phyloP scores from a whole-genome alignment of 2,113 vertebrate genomes.

The Poecile atricapillus region DNA sequence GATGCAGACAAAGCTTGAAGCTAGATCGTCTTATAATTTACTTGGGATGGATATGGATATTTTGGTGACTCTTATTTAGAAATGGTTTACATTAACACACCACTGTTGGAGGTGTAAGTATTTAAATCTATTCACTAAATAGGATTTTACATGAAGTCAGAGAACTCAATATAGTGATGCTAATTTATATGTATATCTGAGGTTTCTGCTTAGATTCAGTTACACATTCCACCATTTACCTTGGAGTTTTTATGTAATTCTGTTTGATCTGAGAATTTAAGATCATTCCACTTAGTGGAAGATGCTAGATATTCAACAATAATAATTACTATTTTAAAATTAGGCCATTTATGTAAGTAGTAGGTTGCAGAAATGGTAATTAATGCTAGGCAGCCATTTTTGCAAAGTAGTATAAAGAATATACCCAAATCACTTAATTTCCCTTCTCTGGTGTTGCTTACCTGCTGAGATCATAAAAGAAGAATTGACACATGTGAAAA shows the following conservation, averaged over 20 bases:
- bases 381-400: neutral
- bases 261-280: slow-evolving; percentile 45
- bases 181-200: neutral
- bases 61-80: neutral
- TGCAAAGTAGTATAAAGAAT: neutral
- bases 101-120: neutral
- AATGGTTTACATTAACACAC: neutral
- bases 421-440: neutral
- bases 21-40: neutral
- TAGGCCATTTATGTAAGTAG: neutral
- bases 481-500: neutral
- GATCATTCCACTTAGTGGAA: neutral
- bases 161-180: neutral
- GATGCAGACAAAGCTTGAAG: neutral
- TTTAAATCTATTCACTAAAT: neutral
- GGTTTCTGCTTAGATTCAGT: neutral
- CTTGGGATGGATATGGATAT: neutral
- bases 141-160: neutral
- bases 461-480: neutral
- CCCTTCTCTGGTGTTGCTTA: neutral
- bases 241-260: slow-evolving; percentile 44
- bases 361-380: neutral
- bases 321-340: neutral
- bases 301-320: slow-evolving; percentile 11
- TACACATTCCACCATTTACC: neutral